Evolutionary conservation across 2,797 vertebrate genomes (phyloP), one percentile per base, ranked within the genome.

Genomic region (Oryzias dopingdopingensis): DNA sequence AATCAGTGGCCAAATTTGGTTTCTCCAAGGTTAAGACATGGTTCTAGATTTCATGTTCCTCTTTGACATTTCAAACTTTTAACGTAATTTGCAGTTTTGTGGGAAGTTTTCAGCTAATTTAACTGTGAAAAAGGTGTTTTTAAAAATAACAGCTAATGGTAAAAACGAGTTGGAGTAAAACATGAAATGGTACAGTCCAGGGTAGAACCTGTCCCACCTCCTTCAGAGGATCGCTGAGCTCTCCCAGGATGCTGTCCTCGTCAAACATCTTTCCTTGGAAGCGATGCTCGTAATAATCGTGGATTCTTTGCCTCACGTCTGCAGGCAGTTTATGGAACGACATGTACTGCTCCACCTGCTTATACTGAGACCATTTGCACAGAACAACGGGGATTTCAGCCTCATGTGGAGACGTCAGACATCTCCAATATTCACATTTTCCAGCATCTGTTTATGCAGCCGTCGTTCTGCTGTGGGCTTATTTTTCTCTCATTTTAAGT

Each of bases 221-320:
- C 1, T 95, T 93, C 16, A 98, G 88, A 0, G 96, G 97, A 77
- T 97, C 96, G 0, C 93, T 98, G 73, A 99, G 95, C 77, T 98
- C 97, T 57, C 89, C 96, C 0, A 99, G 88, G 81, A 99, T 99
- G 75, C 94, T 96, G 87, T 96, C 95, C 75, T 98, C 97, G 0
- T 99, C 95, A 0, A 99, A 99, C 94, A 99, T 99, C 90, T 99
- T 99, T 72, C 96, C 97, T 80, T 99, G 96, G 91, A 97, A 99
- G 45, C 96, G 92, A 24, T 96, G 95, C 76, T 97, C 96, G 0
- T 96, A 97, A 79, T 97, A 98, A 77, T 98, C 96, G 0, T 97
- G 95, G 74, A 99, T 96, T 82, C 93, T 95, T 86, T 98, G 97
- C 5, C 96, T 93, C 59, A 97, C 93, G 52, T 98, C 96, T 0